These are phyloP conservation scores for Zaprionus obscuricornis DNA, from an alignment of 2,888 invertebrate genomes.

Conservation along the genomic window DNA sequence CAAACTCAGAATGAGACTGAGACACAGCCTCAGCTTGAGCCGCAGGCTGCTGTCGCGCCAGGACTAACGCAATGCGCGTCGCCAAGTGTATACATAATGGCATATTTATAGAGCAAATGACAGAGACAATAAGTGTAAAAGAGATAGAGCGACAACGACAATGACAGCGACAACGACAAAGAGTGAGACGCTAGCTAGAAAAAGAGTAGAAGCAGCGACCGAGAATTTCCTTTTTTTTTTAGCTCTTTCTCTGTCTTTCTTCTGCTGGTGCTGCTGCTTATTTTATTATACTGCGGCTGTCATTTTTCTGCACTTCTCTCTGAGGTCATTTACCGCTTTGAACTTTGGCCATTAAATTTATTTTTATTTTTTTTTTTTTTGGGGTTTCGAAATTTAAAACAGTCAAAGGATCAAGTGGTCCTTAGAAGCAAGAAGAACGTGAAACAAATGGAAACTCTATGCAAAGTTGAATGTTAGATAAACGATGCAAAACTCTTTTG, in stretches of 20 bases:
- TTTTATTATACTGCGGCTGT: constrained; percentile 60
- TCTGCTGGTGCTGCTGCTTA: too few relatives aligned
- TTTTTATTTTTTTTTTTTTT: constrained; percentile 1
- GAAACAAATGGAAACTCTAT: neutral
- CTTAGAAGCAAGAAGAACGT: neutral
- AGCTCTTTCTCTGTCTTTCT: neutral
- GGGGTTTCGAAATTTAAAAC: constrained; percentile 29
- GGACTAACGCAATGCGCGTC: constrained; percentile 63
- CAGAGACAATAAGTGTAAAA: constrained; percentile 20
- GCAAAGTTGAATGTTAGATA: too few relatives aligned
- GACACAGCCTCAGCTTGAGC: constrained; percentile 12
- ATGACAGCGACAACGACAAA: constrained; percentile 28
- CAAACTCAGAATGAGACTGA: too few relatives aligned
- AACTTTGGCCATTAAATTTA: constrained; percentile 56
- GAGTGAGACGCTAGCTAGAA: constrained; percentile 3
- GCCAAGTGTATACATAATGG: constrained; percentile 71
- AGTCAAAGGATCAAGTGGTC: constrained; percentile 25
- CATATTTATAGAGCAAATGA: constrained; percentile 67
- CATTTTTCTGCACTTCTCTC: constrained; percentile 58
- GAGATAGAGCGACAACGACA: constrained; percentile 5
- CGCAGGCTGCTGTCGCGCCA: constrained; percentile 41
- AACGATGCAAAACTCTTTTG: too few relatives aligned
- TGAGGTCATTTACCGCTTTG: constrained; percentile 71
- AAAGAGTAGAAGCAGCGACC: neutral
- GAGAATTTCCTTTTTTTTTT: constrained; percentile 2